phyloP scores from a whole-genome alignment of 2,113 vertebrate genomes.

The Hyperoodon ampullatus region DNA sequence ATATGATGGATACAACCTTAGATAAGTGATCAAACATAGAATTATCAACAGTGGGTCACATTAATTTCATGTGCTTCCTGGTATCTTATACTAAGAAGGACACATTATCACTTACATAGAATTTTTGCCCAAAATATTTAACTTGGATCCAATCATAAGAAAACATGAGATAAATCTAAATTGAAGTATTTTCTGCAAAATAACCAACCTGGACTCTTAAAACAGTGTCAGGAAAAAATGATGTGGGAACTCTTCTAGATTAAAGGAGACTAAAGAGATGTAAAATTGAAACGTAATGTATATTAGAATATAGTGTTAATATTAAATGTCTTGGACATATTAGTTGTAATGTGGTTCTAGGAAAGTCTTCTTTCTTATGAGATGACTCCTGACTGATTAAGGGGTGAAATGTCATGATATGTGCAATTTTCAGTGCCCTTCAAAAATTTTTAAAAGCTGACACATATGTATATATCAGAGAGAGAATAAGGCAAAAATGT shows the following conservation, averaged over 20 bases:
- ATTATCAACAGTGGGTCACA: background rate
- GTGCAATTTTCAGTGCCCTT: background rate
- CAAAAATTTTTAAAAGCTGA: background rate
- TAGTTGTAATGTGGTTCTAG: background rate
- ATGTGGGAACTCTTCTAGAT: background rate
- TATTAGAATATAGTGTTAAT: background rate
- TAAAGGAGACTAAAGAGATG: background rate
- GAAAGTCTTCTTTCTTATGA: background rate
- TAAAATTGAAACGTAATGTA: background rate
- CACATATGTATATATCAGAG: background rate
- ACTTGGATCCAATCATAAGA: conserved; percentile 8
- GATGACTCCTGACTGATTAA: background rate
- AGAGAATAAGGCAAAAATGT: background rate
- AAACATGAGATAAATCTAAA: conserved; percentile 44
- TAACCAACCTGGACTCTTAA: background rate
- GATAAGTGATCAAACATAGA: background rate
- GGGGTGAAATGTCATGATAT: background rate
- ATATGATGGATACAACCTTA: background rate
- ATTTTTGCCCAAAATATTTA: conserved; percentile 39
- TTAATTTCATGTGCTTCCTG: background rate
- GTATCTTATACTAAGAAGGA: background rate
- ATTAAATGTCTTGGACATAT: background rate
- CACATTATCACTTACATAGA: background rate
- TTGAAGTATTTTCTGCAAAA: background rate
- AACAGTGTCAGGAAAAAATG: background rate